phyloP scores from a whole-genome alignment of 2,113 vertebrate genomes.

The Cavia porcellus region DNA sequence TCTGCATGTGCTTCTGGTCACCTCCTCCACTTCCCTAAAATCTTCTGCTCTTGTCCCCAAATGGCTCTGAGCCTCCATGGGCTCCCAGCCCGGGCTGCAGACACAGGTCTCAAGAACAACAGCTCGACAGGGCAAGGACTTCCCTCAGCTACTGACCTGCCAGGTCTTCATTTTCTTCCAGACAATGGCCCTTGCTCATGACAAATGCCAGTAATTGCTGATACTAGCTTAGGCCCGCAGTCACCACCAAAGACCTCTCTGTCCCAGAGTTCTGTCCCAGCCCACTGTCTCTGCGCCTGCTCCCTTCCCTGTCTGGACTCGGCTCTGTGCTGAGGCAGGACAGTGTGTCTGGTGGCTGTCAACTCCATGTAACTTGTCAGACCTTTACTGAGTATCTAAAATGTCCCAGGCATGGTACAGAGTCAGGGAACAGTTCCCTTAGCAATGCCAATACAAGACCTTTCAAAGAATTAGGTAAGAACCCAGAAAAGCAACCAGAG shows the following conservation, averaged over 20 bases:
- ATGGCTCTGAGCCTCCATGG: neutral
- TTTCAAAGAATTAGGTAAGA: neutral
- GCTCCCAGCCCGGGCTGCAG: neutral
- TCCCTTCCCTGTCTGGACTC: neutral
- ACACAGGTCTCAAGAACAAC: neutral
- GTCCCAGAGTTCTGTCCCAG: neutral
- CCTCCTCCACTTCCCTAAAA: slow-evolving; percentile 21
- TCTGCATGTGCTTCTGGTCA: neutral
- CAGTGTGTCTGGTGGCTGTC: neutral
- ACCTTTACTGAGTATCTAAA: neutral
- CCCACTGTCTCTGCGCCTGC: no score
- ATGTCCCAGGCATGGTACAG: neutral
- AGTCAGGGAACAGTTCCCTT: neutral
- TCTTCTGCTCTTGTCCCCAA: neutral
- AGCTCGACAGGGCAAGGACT: neutral
- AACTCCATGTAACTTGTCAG: neutral
- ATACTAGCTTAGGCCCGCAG: neutral
- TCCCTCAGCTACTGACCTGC: neutral
- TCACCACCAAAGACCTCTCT: neutral
- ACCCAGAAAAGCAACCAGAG: neutral
- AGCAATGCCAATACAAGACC: neutral
- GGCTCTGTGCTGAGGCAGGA: neutral
- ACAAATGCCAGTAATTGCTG: neutral
- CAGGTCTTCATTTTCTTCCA: neutral
- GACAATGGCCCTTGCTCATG: neutral